These are phyloP conservation scores for Porites rus DNA, from an alignment of 92 coral and sea anemone genomes.

Conservation along the genomic window DNA sequence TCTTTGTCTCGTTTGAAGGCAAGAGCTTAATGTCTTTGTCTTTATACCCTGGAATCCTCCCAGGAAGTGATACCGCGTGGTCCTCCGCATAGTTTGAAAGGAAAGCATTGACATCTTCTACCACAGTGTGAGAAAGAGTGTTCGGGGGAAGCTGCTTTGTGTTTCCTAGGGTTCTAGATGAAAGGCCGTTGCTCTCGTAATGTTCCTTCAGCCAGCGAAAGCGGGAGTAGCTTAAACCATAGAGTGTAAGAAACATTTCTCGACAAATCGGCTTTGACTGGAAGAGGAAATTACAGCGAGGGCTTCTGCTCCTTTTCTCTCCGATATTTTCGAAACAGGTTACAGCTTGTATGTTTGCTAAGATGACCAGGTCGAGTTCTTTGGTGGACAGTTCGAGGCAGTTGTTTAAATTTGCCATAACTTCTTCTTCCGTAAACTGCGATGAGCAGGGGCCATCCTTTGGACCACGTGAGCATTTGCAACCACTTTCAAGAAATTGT, in stretches of 20 bases:
- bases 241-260: constrained; percentile 54
- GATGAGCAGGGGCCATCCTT: constrained; percentile 64
- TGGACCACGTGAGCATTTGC: constrained; percentile 62
- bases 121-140: constrained; percentile 31
- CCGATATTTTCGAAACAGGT: constrained; percentile 52
- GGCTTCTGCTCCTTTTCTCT: constrained; percentile 59
- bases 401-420: constrained; percentile 57
- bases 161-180: constrained; percentile 54
- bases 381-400: constrained; percentile 52
- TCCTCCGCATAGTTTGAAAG: constrained; percentile 53
- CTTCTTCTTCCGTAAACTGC: constrained; percentile 48
- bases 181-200: constrained; percentile 53
- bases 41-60: constrained; percentile 49
- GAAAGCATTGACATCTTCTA: constrained; percentile 28
- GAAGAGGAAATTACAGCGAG: constrained; percentile 60
- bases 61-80: constrained; percentile 54
- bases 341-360: constrained; percentile 58
- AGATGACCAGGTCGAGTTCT: constrained; percentile 64
- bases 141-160: constrained; percentile 43
- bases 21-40: constrained; percentile 43
- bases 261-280: constrained; percentile 57
- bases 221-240: constrained; percentile 62
- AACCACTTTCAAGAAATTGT: constrained; percentile 49
- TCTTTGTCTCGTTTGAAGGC: constrained; percentile 28
- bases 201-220: constrained; percentile 68